These are phyloP conservation scores for Tragulus kanchil DNA, from an alignment of 2,113 vertebrate species.

Conservation along the genomic window DNA sequence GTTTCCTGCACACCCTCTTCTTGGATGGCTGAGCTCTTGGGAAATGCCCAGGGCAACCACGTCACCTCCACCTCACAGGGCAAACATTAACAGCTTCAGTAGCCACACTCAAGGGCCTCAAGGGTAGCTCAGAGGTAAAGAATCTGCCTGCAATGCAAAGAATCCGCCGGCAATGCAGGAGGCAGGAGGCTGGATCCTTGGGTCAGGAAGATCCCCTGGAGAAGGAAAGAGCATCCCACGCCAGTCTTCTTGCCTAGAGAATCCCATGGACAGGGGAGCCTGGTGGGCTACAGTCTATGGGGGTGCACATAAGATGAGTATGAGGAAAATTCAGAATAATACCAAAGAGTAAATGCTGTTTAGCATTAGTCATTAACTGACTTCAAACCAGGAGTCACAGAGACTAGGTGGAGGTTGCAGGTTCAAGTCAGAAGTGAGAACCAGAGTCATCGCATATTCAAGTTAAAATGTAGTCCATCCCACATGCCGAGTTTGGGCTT, in stretches of 20 bases:
- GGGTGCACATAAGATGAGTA: background rate
- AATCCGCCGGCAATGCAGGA: background rate
- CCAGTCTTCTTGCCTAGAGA: background rate
- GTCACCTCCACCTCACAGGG: background rate
- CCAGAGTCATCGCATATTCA: accelerated
- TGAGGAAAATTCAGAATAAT: background rate
- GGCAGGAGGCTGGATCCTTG: background rate
- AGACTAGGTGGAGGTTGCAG: accelerated
- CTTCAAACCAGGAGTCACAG: background rate
- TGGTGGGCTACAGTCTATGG: background rate
- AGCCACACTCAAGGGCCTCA: background rate
- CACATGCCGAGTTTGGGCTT: background rate
- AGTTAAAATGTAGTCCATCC: background rate
- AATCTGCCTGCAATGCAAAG: background rate
- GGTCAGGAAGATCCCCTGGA: background rate
- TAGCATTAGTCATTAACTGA: too few species aligned
- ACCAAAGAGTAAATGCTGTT: background rate
- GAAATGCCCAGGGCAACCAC: too few species aligned
- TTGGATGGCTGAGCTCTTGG: accelerated
- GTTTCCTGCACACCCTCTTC: background rate
- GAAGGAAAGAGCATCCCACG: background rate
- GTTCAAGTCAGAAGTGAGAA: background rate
- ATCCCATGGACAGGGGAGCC: background rate
- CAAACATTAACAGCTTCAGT: background rate
- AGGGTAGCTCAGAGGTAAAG: background rate